Conservation (phyloP, 2,888 invertebrate species). For the Acronicta alni region DNA sequence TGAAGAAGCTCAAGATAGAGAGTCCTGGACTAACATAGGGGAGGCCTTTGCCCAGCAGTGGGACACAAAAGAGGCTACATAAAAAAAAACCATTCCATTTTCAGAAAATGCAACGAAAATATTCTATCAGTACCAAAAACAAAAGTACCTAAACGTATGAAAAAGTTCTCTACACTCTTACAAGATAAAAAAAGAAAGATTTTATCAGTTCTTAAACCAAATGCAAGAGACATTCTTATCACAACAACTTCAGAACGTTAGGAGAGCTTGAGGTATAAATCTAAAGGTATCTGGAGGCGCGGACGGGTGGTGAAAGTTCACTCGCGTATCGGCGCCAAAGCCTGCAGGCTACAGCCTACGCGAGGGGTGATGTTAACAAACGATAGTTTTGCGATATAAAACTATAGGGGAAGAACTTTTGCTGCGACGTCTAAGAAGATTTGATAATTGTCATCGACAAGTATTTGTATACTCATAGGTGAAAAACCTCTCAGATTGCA, state of each 20-base stretch:
- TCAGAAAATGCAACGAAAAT: too few relatives aligned
- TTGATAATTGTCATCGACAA: background rate
- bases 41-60: too few relatives aligned
- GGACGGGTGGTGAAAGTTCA: conserved; percentile 82
- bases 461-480: background rate
- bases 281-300: conserved; percentile 69
- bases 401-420: background rate
- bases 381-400: conserved; percentile 51
- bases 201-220: background rate
- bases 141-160: too few relatives aligned
- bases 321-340: conserved; percentile 65
- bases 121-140: background rate
- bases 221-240: conserved; percentile 45
- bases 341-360: conserved; percentile 76
- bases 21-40: too few relatives aligned
- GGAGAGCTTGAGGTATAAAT: conserved; percentile 71
- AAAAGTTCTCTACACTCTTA: background rate
- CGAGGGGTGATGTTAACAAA: conserved; percentile 52
- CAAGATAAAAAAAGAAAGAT: background rate
- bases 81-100: background rate
- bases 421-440: background rate
- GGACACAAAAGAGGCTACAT: too few relatives aligned
- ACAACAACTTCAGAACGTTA: conserved; percentile 57
- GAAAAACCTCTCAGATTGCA: background rate
- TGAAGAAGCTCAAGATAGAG: too few relatives aligned